Evolutionary conservation across 2,888 invertebrate species (phyloP), one percentile per base, ranked within the genome.

Genomic region (Caenorhabditis afra): DNA sequence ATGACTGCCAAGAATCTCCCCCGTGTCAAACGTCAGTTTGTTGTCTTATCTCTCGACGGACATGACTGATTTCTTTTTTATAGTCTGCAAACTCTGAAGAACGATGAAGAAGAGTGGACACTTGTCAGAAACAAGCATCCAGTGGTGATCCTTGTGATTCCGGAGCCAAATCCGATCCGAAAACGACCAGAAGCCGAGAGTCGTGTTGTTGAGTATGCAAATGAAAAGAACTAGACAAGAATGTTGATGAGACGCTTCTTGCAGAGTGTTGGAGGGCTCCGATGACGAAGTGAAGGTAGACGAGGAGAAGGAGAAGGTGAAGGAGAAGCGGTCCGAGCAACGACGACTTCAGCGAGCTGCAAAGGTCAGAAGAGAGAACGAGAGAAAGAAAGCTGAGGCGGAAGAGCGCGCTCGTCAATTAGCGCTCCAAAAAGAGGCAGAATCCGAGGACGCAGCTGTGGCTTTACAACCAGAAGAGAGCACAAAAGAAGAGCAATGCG

Each of bases 301-400:
- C 35, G 65, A 66, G 16, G 55, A 55, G n/a, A 8, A 23, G 12
- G 65, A 66, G 18, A 16, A 11, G n/a, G 35, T 37, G 16, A 35
- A n/a, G 5, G 65, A 66, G 37, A 45, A 18, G 5, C 23, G 16
- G 22, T 11, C 45, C 1, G 10, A 44, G 37, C 44, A 52, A 35
- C 53, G 47, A 18, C 55, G 45, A 5, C 55, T 22, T 5, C 53
- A 55, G 11, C 29, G 65, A 14, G 65, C 65, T 7, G 65, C 65
- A 0, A 55, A 37, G 47, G 18, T 20, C 3, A 20, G 45, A 12
- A 16, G 45, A 5, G 10, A 55, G n/a, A 55, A 52, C 5, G 65
- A 66, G 18, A 22, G 22, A 12, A 49, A 49, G 49, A 41, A 22
- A 41, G 20, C n/a, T 11, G 44, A 44, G 44, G 44, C 3, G 44